phyloP scores from a whole-genome alignment of 2,797 vertebrate species.

The Falco columbarius region DNA sequence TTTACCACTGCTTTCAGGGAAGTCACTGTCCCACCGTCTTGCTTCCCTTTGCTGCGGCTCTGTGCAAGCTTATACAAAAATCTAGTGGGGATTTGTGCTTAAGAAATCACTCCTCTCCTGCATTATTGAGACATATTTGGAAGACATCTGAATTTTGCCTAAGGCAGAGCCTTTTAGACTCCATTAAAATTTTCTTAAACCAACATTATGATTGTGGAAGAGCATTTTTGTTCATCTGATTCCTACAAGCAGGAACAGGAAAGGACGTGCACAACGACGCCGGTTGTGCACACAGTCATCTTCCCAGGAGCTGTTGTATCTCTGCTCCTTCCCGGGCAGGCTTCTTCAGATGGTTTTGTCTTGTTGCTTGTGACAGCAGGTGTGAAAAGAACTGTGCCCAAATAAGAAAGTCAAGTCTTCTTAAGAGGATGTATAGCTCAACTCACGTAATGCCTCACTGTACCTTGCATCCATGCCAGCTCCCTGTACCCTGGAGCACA shows the following conservation, averaged over 20 bases:
- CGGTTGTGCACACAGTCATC: rapidly evolving
- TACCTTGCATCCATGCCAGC: not conserved
- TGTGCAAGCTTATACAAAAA: not conserved
- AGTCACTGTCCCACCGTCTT: not conserved
- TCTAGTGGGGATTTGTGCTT: no score
- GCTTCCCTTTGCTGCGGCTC: not conserved
- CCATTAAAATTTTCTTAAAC: not conserved
- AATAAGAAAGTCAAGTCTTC: not conserved
- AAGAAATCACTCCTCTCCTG: not conserved
- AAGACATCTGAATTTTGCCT: not conserved
- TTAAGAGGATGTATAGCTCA: not conserved
- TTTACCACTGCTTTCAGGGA: not conserved
- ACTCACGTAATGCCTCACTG: rapidly evolving
- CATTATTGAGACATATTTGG: not conserved
- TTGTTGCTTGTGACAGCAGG: not conserved
- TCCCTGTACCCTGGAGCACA: not conserved
- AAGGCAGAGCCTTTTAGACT: not conserved
- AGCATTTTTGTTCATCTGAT: not conserved
- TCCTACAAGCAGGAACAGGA: not conserved
- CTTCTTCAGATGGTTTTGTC: not conserved
- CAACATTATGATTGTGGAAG: rapidly evolving
- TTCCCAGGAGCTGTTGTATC: not conserved
- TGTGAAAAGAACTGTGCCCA: not conserved
- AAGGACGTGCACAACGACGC: no score
- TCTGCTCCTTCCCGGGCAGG: not conserved